A percentile compares a stretch with the other conserved stretches of the same genome.
Evolutionary conservation across 2,113 vertebrate genomes (phyloP).

Genomic region (Gorilla gorilla): DNA sequence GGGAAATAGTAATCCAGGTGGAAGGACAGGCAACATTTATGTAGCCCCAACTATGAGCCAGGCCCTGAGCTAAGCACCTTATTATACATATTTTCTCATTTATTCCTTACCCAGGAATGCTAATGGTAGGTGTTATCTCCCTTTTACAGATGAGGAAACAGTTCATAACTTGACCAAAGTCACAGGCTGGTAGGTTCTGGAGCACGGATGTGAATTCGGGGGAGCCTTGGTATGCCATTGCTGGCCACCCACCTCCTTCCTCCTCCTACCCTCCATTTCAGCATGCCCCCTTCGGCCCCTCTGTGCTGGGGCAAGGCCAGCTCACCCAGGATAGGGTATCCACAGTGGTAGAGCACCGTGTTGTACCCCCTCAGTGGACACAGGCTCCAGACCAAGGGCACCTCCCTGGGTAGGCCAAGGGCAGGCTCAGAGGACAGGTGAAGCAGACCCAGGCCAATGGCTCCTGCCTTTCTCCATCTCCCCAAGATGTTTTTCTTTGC

Average conservation of each 20-base stretch:
- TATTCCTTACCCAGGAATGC: not conserved
- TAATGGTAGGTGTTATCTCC: not conserved
- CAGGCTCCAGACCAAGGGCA: not conserved
- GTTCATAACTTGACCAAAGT: not conserved
- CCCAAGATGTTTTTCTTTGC: not conserved
- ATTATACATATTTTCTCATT: not conserved
- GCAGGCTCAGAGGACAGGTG: not conserved
- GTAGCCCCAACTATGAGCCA: not conserved
- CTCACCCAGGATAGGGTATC: not conserved
- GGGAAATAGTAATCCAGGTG: not conserved
- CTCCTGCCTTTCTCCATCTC: not conserved
- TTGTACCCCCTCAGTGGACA: not conserved
- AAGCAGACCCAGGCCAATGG: not conserved
- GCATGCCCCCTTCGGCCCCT: not conserved
- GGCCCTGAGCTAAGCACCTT: not conserved
- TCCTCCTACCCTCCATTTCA: not conserved
- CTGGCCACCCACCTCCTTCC: not conserved
- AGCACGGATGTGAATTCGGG: not conserved
- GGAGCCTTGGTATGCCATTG: rapidly evolving
- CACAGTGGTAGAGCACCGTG: not conserved
- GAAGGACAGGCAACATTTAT: not conserved
- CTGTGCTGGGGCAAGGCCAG: not conserved
- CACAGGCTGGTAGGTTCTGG: not conserved
- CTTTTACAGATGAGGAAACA: not conserved
- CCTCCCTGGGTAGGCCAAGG: not conserved